Evolutionary conservation across 2,797 vertebrate genomes (phyloP).

Genomic region (Ispidina lecontei): DNA sequence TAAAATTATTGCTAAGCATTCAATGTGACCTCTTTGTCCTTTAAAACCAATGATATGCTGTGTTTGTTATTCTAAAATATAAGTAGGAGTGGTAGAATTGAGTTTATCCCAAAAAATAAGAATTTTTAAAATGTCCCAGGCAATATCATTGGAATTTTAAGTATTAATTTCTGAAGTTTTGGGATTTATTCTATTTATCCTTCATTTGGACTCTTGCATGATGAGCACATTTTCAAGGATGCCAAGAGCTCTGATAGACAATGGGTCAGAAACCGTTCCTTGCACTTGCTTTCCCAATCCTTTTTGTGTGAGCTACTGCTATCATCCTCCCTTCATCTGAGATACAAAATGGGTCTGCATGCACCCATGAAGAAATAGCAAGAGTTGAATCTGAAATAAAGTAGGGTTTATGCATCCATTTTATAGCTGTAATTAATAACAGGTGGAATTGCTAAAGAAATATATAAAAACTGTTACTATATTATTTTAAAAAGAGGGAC

Average conservation of each 20-base stretch:
- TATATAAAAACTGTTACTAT: constrained; percentile 35
- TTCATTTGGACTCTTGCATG: background rate
- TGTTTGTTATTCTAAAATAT: background rate
- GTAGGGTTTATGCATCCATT: background rate
- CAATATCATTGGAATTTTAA: background rate
- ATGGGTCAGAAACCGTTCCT: background rate
- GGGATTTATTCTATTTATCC: background rate
- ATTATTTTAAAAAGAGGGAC: background rate
- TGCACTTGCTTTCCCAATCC: background rate
- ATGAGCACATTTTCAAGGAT: background rate
- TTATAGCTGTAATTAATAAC: constrained; percentile 39
- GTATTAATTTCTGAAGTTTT: background rate
- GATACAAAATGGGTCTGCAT: background rate
- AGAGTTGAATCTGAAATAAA: constrained; percentile 14
- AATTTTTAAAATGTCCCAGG: background rate
- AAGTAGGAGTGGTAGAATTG: background rate
- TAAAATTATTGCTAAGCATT: background rate
- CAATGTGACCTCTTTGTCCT: background rate
- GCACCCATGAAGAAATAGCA: background rate
- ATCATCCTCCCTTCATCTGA: background rate
- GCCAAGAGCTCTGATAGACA: background rate
- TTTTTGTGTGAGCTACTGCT: background rate
- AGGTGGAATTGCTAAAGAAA: background rate
- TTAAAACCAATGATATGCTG: background rate
- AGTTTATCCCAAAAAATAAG: background rate